Percentiles rank a stretch among this genome's conserved stretches.
Evolutionary conservation across 2,888 invertebrate genomes (phyloP).

Genomic region (Eilema sororculum): DNA sequence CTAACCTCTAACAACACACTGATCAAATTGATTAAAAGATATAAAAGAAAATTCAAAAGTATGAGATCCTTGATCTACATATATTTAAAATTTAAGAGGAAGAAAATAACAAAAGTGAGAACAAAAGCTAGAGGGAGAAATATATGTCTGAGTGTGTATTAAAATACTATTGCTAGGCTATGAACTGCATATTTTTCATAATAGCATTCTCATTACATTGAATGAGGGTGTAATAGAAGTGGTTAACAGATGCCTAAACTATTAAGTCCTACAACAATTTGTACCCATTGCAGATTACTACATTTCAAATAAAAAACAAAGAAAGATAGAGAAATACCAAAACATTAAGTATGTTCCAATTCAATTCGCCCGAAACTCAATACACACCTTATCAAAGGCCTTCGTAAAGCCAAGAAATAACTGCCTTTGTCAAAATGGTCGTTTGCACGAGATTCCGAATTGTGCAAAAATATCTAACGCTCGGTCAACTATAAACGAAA

Average conservation of each 20-base stretch:
- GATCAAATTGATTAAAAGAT: background rate
- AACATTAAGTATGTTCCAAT: constrained; percentile 3
- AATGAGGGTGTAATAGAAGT: too few relatives aligned
- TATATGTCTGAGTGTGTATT: background rate
- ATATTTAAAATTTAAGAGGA: too few relatives aligned
- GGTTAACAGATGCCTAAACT: background rate
- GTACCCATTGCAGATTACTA: background rate
- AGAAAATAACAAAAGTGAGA: too few relatives aligned
- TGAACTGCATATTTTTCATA: background rate
- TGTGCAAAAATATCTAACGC: constrained; percentile 26
- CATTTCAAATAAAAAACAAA: background rate
- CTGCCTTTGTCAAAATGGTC: constrained; percentile 28
- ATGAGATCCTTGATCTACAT: too few relatives aligned
- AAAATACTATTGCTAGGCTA: background rate
- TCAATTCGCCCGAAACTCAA: constrained; percentile 23
- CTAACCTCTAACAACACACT: background rate
- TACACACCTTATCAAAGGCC: constrained; percentile 29
- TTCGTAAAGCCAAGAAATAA: constrained; percentile 31
- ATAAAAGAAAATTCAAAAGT: background rate
- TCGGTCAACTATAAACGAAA: constrained; percentile 18
- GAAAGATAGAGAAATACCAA: background rate
- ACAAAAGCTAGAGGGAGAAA: background rate
- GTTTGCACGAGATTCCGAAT: constrained; percentile 19
- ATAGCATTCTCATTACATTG: too few relatives aligned
- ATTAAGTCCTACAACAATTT: too few relatives aligned